phyloP scores from a whole-genome alignment of 1,140 invertebrate species.

The Brachystomella parvula region DNA sequence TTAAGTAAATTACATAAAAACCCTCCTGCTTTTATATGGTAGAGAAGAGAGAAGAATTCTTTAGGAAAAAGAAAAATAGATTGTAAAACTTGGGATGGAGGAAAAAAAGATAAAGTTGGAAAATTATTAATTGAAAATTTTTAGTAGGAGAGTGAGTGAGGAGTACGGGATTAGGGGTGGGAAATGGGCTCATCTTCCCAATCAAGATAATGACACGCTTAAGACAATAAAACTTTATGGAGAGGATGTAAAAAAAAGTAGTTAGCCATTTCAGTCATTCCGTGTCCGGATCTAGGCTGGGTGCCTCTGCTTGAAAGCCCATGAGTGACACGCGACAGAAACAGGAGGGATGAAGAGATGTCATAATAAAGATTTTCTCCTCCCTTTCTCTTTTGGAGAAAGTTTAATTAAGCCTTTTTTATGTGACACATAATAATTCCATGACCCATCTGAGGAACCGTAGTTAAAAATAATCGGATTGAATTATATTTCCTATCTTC shows the following conservation, averaged over 20 bases:
- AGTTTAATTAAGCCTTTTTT: slow-evolving; percentile 9
- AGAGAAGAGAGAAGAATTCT: background rate
- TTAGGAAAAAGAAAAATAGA: background rate
- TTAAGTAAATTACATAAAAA: slow-evolving; percentile 1
- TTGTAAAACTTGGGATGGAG: background rate
- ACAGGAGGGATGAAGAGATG: too few species aligned
- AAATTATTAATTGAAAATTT: slow-evolving; percentile 6
- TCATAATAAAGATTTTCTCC: slow-evolving; percentile 7
- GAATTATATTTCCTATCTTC: background rate
- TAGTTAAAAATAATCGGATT: slow-evolving; percentile 12
- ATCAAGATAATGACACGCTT: slow-evolving; percentile 7
- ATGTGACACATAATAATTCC: slow-evolving; percentile 7
- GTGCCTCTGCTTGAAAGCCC: background rate
- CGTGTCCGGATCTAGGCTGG: background rate
- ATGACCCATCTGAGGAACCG: background rate
- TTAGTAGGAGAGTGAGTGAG: too few species aligned
- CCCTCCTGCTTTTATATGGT: background rate
- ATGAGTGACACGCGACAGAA: background rate
- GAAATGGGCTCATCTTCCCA: background rate
- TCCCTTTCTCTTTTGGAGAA: background rate
- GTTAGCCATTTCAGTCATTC: slow-evolving; percentile 3
- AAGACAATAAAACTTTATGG: slow-evolving; percentile 8
- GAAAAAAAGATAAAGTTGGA: background rate
- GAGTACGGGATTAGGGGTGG: background rate
- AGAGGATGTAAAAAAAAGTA: slow-evolving; percentile 1